A percentile compares a stretch with the other conserved stretches of the same genome.
These are phyloP conservation scores for Amniataba percoides DNA, from an alignment of 2,797 vertebrate species.

Conservation along the genomic window DNA sequence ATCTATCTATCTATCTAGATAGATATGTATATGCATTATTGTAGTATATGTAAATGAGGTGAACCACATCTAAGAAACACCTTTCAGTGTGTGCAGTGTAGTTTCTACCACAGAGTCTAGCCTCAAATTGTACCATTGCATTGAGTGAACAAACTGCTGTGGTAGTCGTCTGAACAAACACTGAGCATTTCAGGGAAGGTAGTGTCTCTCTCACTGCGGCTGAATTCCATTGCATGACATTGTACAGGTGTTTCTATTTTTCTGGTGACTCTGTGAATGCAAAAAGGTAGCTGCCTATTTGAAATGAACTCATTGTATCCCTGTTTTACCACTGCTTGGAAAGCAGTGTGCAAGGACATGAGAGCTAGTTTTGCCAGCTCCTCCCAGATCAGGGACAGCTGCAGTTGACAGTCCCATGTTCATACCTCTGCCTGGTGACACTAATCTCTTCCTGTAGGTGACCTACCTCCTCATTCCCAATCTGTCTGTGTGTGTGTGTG, in stretches of 20 bases:
- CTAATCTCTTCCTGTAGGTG: conserved; percentile 82
- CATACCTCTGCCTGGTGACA: conserved; percentile 76
- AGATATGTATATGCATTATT: too few relatives aligned
- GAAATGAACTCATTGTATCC: neutral
- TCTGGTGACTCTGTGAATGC: neutral
- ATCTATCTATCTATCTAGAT: too few relatives aligned
- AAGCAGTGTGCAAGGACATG: conserved; percentile 36
- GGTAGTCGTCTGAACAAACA: neutral
- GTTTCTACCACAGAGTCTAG: neutral
- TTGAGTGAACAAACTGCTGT: neutral
- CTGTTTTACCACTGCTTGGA: conserved; percentile 24
- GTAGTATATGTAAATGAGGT: neutral
- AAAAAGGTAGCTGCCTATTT: conserved; percentile 4
- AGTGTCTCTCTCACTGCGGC: neutral
- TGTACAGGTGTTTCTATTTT: neutral
- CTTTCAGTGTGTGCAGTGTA: neutral
- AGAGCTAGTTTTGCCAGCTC: conserved; percentile 52
- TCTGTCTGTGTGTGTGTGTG: conserved; percentile 49
- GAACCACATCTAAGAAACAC: neutral
- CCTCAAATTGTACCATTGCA: neutral
- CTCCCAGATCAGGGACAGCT: conserved; percentile 65
- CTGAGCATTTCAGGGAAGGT: neutral
- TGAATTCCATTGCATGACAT: neutral
- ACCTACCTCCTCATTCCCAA: conserved; percentile 75
- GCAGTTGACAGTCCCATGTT: conserved; percentile 73